These are phyloP conservation scores for Tetramorium alpestre DNA, from an alignment of 1,140 invertebrate genomes.

Conservation along the genomic window DNA sequence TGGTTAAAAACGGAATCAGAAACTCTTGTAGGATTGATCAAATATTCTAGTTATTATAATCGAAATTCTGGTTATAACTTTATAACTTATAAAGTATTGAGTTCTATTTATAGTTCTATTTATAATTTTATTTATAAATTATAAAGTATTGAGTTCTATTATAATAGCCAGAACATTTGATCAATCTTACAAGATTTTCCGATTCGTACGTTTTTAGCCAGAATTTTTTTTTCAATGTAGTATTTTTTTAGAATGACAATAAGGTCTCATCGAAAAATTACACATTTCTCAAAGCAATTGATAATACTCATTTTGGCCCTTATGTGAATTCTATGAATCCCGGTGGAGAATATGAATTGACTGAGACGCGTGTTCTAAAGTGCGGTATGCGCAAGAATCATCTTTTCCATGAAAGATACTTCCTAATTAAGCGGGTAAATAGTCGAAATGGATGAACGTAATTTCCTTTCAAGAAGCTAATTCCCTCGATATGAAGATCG, in stretches of 20 bases:
- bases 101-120: no score
- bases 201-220: no score
- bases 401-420: neutral
- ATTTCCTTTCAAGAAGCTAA: slow-evolving; percentile 12
- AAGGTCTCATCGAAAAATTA: neutral
- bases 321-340: neutral
- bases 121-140: no score
- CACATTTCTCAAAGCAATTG: neutral
- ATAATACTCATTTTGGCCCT: neutral
- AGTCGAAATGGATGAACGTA: slow-evolving; percentile 15
- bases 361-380: neutral
- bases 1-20: no score
- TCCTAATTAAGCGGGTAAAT: slow-evolving; percentile 31
- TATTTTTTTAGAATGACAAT: neutral
- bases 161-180: no score
- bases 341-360: neutral
- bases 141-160: no score
- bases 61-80: no score
- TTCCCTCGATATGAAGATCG: neutral
- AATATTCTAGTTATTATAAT: no score
- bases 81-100: no score
- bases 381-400: neutral
- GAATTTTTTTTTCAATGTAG: no score
- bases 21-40: no score
- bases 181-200: no score